Conservation (phyloP, 2,797 vertebrate genomes). For the Macropodus opercularis region DNA sequence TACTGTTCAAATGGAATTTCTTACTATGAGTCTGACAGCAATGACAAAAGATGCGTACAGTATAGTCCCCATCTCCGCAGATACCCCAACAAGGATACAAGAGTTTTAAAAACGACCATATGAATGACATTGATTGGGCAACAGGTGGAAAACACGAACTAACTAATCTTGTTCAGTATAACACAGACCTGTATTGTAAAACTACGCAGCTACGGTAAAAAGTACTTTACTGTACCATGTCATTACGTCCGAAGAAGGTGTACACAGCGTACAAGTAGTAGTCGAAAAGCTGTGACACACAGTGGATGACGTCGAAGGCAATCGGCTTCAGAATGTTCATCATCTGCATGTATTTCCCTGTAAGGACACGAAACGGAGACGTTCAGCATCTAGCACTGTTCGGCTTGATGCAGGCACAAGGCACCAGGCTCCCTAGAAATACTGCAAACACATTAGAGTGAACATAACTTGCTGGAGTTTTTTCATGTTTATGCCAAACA, state of each 20-base stretch:
- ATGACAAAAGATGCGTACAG: slow-evolving; percentile 35
- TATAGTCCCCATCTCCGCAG: slow-evolving; percentile 6
- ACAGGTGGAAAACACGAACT: too few relatives aligned
- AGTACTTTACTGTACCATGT: slow-evolving; percentile 86
- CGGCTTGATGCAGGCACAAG: background rate
- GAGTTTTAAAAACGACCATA: background rate
- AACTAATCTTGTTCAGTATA: too few relatives aligned
- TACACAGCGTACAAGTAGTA: slow-evolving; percentile 98
- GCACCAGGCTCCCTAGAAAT: too few relatives aligned
- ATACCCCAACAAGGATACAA: slow-evolving; percentile 29
- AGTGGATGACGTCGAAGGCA: slow-evolving; percentile 99
- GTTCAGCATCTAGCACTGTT: background rate
- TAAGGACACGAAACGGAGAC: slow-evolving; percentile 1
- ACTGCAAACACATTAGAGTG: too few relatives aligned
- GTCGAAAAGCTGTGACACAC: slow-evolving; percentile 98
- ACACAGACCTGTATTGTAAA: too few relatives aligned
- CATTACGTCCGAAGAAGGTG: slow-evolving; percentile 97
- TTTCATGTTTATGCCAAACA: too few relatives aligned
- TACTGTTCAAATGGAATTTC: slow-evolving; percentile 36
- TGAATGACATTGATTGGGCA: too few relatives aligned
- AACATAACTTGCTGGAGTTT: too few relatives aligned
- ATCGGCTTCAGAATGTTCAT: slow-evolving; percentile 99
- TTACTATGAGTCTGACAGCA: slow-evolving; percentile 2
- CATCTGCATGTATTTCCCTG: slow-evolving; percentile 99
- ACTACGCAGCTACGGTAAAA: too few relatives aligned